Conservation (phyloP, 2,113 vertebrate genomes). For the Herpailurus yagouaroundi region DNA sequence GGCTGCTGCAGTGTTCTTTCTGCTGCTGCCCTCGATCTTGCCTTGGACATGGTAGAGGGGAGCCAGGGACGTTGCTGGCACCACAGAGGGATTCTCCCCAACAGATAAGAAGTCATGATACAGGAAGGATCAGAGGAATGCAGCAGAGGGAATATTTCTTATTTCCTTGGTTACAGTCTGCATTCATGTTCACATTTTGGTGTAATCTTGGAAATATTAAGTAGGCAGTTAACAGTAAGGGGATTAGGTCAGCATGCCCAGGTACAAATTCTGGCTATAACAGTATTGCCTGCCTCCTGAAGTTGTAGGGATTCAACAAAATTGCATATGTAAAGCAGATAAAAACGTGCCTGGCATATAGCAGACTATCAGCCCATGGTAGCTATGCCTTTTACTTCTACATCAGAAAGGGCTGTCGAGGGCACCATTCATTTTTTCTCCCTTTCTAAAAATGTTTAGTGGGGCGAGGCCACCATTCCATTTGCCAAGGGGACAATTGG, state of each 20-base stretch:
- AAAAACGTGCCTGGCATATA: not conserved
- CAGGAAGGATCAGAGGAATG: not conserved
- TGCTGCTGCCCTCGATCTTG: not conserved
- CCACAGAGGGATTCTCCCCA: not conserved
- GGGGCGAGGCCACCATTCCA: not conserved
- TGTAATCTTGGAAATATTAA: not conserved
- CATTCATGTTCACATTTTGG: not conserved
- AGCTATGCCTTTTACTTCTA: not conserved
- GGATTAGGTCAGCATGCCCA: not conserved
- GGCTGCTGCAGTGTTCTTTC: not conserved
- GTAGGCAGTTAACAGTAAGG: not conserved
- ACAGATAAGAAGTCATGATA: not conserved
- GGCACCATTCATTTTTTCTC: not conserved
- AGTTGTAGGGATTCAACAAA: not conserved
- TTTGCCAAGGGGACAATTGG: not conserved
- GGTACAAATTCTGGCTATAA: not conserved
- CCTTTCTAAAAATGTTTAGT: no score
- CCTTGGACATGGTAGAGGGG: not conserved
- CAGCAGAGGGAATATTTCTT: not conserved
- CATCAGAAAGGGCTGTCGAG: not conserved
- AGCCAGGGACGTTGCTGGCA: not conserved
- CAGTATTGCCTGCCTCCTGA: not conserved
- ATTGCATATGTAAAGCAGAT: not conserved
- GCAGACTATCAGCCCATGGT: not conserved
- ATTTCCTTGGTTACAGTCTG: not conserved